These are phyloP conservation scores for Glyptemys insculpta DNA, from an alignment of 2,797 vertebrate species.

Conservation along the genomic window DNA sequence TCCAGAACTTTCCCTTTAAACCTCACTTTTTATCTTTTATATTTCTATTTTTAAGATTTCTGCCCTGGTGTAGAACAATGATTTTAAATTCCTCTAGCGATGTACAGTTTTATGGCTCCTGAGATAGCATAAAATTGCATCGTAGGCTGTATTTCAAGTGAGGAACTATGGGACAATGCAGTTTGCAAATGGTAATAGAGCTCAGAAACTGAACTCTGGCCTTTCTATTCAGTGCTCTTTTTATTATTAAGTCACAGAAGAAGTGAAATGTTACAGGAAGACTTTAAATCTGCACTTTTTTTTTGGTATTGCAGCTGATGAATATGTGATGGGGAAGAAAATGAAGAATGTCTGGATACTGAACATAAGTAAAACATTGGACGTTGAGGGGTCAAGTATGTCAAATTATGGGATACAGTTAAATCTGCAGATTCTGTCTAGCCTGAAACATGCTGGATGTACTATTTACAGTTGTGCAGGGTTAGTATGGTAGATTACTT, in stretches of 20 bases:
- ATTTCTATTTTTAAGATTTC: constrained; percentile 56
- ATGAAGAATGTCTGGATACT: constrained; percentile 52
- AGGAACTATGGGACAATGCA: constrained; percentile 47
- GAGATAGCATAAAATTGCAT: constrained; percentile 72
- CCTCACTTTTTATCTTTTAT: constrained; percentile 41
- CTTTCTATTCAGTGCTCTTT: constrained; percentile 69
- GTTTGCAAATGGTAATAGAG: constrained; percentile 68
- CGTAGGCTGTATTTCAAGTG: constrained; percentile 74
- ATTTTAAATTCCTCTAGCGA: constrained; percentile 65
- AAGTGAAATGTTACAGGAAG: constrained; percentile 59
- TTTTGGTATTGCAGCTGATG: constrained; percentile 30
- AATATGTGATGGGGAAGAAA: constrained; percentile 47
- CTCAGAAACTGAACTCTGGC: constrained; percentile 68
- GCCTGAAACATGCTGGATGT: background rate
- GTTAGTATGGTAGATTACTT: background rate
- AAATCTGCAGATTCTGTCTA: background rate
- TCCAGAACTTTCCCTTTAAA: background rate
- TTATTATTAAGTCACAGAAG: constrained; percentile 72
- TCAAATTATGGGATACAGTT: background rate
- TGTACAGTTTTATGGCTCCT: constrained; percentile 71
- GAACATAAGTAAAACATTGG: constrained; percentile 33
- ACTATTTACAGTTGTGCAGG: background rate
- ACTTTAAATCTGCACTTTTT: constrained; percentile 72
- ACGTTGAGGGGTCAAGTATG: background rate
- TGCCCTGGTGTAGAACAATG: constrained; percentile 19